Conservation (phyloP, 2,113 vertebrate species). For the Sakesphorus luctuosus region DNA sequence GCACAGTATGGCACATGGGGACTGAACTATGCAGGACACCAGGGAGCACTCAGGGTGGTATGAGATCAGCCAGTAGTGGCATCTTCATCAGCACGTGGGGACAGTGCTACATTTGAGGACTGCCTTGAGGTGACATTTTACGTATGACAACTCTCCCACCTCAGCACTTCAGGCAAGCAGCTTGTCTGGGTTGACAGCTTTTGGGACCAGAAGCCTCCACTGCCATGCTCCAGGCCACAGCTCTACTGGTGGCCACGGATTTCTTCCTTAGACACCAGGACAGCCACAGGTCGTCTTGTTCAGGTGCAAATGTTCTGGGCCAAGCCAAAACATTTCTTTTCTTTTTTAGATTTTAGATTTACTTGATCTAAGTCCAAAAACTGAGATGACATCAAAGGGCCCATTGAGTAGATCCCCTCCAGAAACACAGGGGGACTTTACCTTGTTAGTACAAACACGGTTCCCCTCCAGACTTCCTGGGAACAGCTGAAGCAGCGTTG, state of each 20-base stretch:
- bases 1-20: not conserved
- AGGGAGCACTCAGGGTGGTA: not conserved
- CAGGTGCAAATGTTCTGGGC: constrained; percentile 69
- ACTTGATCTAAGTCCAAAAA: constrained; percentile 76
- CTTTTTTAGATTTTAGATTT: not conserved
- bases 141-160: not conserved
- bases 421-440: constrained; percentile 56
- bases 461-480: constrained; percentile 69
- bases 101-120: not conserved
- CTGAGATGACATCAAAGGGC: constrained; percentile 67
- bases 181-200: not conserved
- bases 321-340: constrained; percentile 59
- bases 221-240: not conserved
- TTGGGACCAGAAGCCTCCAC: not conserved
- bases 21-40: not conserved
- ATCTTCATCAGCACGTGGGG: not conserved
- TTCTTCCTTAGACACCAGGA: constrained; percentile 5
- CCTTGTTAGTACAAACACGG: constrained; percentile 63
- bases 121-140: not conserved
- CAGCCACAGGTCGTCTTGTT: constrained; percentile 52
- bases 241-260: not conserved
- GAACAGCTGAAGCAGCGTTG: constrained; percentile 48
- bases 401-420: constrained; percentile 65
- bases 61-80: not conserved
- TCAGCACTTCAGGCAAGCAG: not conserved